Evolutionary conservation across 2,888 invertebrate species (phyloP), one percentile per base, ranked within the genome.

Genomic region (Mechanitis messenoides): DNA sequence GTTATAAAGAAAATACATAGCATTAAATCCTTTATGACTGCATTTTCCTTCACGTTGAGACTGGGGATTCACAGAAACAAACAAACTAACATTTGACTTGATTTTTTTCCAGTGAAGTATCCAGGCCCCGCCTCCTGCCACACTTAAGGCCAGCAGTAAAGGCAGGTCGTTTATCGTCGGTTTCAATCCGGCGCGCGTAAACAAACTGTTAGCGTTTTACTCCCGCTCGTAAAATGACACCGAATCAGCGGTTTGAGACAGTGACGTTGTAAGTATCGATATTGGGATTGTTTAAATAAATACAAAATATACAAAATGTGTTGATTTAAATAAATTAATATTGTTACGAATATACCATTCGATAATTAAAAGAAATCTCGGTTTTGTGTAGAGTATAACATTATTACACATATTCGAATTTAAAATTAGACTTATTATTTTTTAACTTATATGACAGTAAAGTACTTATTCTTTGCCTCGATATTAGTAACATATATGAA

Each of bases 141-240:
- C 46, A 59, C 62, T 38, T 54, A 56, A 55, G 58, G 59, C 45
- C 56, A 55, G 58, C 59, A 56, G 65, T 67, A 68, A 63, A 61
- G 57, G 63, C 60, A 56, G 61, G 62, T 68, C 64, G 64, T 63
- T 59, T 50, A 50, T 60, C 59, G 45, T 60, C 56, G 62, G 59
- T 64, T 65, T 65, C 68, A 68, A 68, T 67, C 66, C 65, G 50
- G 73, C 74, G 78, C 79, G 84, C 85, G 85, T 87, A 88, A 87
- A 88, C 86, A 87, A 87, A 86, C 85, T 81, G 82, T 87, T 87
- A 83, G 83, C 83, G 80, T 87, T 86, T 86, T 87, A 87, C 84
- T 84, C 79, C 67, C 62, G 69, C 67, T 71, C 87, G 85, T 87
- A 88, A 89, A 88, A 79, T 86, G 83, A 78, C 83, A 78, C 78